phyloP scores from a whole-genome alignment of 2,888 invertebrate genomes.

The Luffia ferchaultella region DNA sequence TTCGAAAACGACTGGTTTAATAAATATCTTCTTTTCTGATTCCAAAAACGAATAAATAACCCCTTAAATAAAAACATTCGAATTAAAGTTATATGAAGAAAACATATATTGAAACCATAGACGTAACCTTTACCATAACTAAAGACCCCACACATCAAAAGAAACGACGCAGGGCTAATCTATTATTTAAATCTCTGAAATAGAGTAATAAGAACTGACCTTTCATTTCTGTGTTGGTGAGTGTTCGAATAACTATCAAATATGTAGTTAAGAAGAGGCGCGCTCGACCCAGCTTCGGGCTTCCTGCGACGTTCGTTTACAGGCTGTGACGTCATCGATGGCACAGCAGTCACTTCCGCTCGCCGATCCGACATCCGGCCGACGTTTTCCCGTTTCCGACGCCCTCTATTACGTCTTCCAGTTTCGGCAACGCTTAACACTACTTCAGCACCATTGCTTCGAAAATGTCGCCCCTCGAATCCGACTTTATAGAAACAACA shows the following conservation, averaged over 20 bases:
- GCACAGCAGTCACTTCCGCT: constrained; percentile 14
- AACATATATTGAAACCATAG: no score
- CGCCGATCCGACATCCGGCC: not conserved
- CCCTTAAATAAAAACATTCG: no score
- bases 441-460: constrained; percentile 25
- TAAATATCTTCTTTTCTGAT: no score
- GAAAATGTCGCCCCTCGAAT: not conserved
- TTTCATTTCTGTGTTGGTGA: constrained; percentile 46
- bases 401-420: not conserved
- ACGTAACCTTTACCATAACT: no score
- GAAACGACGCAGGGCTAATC: no score
- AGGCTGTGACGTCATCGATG: constrained; percentile 12
- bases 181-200: no score
- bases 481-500: constrained; percentile 19
- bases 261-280: constrained; percentile 53
- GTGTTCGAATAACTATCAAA: constrained; percentile 54
- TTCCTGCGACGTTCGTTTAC: constrained; percentile 36
- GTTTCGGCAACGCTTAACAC: constrained; percentile 17
- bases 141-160: no score
- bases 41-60: no score
- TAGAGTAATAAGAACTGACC: constrained; percentile 37
- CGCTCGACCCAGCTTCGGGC: constrained; percentile 50
- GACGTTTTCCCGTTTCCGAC: not conserved
- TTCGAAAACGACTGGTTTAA: no score
- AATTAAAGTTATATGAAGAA: no score